These are phyloP conservation scores for Struthio camelus DNA, from an alignment of 2,113 vertebrate species.

Conservation along the genomic window DNA sequence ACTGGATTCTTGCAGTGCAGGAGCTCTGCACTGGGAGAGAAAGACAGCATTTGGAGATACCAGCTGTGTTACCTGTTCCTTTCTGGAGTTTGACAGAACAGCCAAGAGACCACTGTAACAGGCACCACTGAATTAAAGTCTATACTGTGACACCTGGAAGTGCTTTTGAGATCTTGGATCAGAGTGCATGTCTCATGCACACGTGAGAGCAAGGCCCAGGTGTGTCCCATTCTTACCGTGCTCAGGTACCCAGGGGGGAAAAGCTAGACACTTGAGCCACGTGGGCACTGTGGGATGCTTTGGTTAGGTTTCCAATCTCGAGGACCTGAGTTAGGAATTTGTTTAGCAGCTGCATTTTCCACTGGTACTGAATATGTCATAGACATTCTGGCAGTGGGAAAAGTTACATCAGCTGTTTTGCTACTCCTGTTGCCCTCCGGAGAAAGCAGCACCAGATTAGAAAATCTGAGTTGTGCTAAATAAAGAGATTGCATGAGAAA, in stretches of 20 bases:
- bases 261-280: background rate
- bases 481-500: background rate
- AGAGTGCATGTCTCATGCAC: background rate
- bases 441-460: background rate
- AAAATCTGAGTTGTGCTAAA: background rate
- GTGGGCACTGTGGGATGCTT: background rate
- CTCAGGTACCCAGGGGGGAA: background rate
- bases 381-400: background rate
- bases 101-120: background rate
- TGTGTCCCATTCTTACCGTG: background rate
- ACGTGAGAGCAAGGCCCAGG: background rate
- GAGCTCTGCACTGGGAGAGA: background rate
- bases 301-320: background rate
- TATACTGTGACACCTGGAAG: background rate
- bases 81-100: background rate
- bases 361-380: background rate
- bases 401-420: background rate
- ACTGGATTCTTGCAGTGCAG: background rate
- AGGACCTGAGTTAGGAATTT: background rate
- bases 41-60: background rate
- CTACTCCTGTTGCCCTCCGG: background rate
- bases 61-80: accelerated
- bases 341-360: background rate
- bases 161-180: background rate
- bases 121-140: background rate